Evolutionary conservation across 2,888 invertebrate species (phyloP).

Genomic region (Agriopis marginaria): DNA sequence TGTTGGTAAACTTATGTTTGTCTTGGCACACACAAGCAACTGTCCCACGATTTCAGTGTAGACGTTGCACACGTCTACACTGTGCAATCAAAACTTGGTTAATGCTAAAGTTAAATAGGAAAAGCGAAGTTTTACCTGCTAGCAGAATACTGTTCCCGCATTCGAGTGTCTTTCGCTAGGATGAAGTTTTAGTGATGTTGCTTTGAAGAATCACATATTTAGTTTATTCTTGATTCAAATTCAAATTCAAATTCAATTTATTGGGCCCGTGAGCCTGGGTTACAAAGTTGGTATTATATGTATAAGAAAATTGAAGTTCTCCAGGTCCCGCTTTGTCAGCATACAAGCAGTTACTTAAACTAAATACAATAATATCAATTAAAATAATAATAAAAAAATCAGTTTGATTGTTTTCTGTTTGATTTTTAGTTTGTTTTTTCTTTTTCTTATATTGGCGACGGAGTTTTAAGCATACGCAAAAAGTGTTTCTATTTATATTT

Average conservation of each 20-base stretch:
- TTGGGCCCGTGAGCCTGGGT: too few relatives aligned
- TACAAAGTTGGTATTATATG: too few relatives aligned
- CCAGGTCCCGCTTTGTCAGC: too few relatives aligned
- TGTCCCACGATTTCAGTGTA: conserved; percentile 17
- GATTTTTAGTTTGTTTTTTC: neutral
- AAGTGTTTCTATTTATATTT: too few relatives aligned
- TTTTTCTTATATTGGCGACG: neutral
- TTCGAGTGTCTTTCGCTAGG: conserved; percentile 30
- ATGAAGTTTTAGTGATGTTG: conserved; percentile 37
- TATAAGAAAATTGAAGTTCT: too few relatives aligned
- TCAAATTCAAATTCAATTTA: too few relatives aligned
- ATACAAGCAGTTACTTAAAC: too few relatives aligned
- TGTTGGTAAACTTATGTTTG: conserved; percentile 1
- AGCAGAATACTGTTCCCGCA: conserved; percentile 37
- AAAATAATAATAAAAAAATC: too few relatives aligned
- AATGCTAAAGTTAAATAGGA: conserved; percentile 60
- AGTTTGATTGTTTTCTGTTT: neutral
- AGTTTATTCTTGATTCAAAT: neutral
- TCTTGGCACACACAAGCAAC: conserved; percentile 1
- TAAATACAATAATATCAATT: too few relatives aligned
- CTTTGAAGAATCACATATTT: conserved; percentile 7
- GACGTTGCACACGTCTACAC: too few relatives aligned
- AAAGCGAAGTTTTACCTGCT: conserved; percentile 51
- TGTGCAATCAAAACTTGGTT: conserved; percentile 45
- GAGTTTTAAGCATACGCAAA: neutral